These are phyloP conservation scores for Balearica regulorum DNA, from an alignment of 2,797 vertebrate species.

Conservation along the genomic window DNA sequence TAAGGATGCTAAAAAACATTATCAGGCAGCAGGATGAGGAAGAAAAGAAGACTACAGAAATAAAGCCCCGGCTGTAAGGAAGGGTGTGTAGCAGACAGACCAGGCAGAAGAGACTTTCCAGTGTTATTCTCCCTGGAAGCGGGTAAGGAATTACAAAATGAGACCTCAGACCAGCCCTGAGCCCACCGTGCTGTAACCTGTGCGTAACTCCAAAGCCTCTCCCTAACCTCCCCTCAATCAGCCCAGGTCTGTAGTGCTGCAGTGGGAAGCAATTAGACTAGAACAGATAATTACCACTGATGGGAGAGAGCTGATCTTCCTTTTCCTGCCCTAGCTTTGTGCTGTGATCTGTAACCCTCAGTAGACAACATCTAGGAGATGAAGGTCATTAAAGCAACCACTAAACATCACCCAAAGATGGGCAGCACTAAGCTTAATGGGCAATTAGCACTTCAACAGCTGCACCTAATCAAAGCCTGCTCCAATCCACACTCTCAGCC, in stretches of 20 bases:
- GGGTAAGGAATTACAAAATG: not conserved
- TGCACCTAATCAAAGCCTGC: not conserved
- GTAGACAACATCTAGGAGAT: not conserved
- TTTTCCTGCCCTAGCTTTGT: not conserved
- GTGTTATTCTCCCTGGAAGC: rapidly evolving
- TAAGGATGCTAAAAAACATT: not conserved
- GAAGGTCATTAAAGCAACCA: not conserved
- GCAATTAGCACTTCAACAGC: not conserved
- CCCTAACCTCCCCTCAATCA: not conserved
- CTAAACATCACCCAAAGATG: not conserved
- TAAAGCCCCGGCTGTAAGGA: not conserved
- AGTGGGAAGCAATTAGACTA: not conserved
- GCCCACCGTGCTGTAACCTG: not conserved
- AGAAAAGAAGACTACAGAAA: not conserved
- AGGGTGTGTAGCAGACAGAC: not conserved
- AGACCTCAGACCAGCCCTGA: not conserved
- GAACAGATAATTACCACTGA: not conserved
- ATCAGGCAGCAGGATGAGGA: not conserved
- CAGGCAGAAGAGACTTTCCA: not conserved
- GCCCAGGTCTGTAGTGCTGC: not conserved
- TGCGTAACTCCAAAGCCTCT: not conserved
- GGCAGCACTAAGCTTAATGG: not conserved
- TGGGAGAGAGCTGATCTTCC: not conserved
- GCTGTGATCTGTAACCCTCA: not conserved
- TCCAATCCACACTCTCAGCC: not conserved